Evolutionary conservation across 2,797 vertebrate species (phyloP).

Genomic region (Alca torda): DNA sequence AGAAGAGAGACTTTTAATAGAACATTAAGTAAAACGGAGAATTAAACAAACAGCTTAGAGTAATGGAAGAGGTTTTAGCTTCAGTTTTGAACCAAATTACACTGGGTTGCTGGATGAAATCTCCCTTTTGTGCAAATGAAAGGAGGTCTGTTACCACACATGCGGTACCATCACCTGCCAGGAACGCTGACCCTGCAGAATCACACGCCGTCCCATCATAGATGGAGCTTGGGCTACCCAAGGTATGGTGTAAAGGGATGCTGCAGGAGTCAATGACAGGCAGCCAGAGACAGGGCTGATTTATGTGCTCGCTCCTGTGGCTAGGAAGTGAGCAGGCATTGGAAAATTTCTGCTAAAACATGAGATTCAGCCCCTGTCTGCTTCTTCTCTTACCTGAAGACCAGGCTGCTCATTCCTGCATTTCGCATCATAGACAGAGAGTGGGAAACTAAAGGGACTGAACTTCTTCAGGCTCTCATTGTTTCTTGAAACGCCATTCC

Average conservation of each 20-base stretch:
- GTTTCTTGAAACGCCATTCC: neutral
- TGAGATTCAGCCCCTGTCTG: neutral
- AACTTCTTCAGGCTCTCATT: neutral
- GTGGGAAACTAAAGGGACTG: neutral
- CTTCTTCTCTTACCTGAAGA: neutral
- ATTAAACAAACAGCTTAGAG: constrained; percentile 66
- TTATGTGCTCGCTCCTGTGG: neutral
- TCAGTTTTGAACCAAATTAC: constrained; percentile 30
- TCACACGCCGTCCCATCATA: rapidly evolving
- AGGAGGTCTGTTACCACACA: neutral
- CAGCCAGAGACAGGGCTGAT: neutral
- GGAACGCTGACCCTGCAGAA: neutral
- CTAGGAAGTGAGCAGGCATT: neutral
- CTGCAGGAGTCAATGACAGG: neutral
- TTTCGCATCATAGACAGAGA: neutral
- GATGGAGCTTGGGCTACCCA: neutral
- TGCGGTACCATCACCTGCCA: neutral
- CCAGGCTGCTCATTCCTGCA: neutral
- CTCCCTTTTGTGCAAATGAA: neutral
- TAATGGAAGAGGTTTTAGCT: constrained; percentile 55
- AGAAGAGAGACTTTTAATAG: constrained; percentile 61
- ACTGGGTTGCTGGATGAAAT: neutral
- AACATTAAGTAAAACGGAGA: constrained; percentile 58
- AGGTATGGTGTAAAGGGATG: neutral
- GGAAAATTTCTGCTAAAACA: neutral